A percentile compares a stretch with the other conserved stretches of the same genome.
phyloP scores from a whole-genome alignment of 2,888 invertebrate genomes.

The Monoplex corrugatus region DNA sequence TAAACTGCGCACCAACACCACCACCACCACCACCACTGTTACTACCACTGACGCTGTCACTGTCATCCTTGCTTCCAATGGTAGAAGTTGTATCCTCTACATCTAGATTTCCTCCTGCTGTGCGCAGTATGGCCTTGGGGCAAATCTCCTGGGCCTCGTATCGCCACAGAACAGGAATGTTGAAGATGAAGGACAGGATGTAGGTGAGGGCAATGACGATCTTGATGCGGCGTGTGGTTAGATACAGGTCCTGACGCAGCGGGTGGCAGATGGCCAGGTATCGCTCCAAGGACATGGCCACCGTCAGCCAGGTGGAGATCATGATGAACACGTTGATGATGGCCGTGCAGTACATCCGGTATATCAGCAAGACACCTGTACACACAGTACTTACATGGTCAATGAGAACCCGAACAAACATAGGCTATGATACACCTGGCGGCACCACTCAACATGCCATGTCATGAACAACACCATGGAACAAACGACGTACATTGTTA shows the following conservation, averaged over 20 bases:
- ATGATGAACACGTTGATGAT: constrained; percentile 83
- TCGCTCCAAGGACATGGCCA: constrained; percentile 88
- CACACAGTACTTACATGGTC: too few species aligned
- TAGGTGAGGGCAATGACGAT: constrained; percentile 86
- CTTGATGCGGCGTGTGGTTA: constrained; percentile 84
- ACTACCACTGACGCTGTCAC: neutral
- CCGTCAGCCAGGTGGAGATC: constrained; percentile 89
- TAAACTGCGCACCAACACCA: neutral
- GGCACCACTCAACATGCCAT: too few species aligned
- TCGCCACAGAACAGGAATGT: constrained; percentile 84
- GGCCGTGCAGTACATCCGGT: constrained; percentile 73
- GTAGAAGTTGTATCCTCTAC: too few species aligned
- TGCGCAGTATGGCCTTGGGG: neutral
- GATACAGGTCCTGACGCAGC: constrained; percentile 86
- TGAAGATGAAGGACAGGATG: constrained; percentile 86
- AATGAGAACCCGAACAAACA: too few species aligned
- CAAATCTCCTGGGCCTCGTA: constrained; percentile 62
- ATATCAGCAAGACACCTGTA: constrained; percentile 69
- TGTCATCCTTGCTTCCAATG: too few species aligned
- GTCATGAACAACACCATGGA: too few species aligned
- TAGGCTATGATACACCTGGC: too few species aligned
- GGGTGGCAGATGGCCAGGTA: constrained; percentile 90
- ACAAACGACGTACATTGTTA: too few species aligned
- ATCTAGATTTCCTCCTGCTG: neutral
- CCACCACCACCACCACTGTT: neutral